Evolutionary conservation across 2,113 vertebrate genomes (phyloP).

Genomic region (Mustela lutreola): DNA sequence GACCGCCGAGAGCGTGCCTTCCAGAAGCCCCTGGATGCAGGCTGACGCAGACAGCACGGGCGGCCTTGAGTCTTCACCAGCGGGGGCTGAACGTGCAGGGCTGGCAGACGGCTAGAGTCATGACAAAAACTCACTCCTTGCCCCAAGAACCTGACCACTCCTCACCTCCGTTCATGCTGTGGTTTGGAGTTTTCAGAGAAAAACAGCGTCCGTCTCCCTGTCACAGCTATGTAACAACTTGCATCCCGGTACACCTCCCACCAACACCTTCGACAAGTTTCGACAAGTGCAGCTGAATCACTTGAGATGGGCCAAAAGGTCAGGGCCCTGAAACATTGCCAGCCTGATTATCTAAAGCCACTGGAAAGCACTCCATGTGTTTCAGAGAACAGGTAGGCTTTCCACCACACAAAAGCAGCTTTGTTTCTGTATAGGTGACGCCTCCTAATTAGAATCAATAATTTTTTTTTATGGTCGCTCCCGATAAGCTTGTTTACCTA

Average conservation of each 20-base stretch:
- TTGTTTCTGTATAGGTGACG: conserved; percentile 85
- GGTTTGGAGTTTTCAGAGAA: conserved; percentile 69
- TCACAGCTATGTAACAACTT: conserved; percentile 73
- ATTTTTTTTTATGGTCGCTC: conserved; percentile 85
- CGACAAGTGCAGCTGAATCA: conserved; percentile 83
- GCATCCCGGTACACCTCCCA: conserved; percentile 75
- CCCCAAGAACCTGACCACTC: conserved; percentile 68
- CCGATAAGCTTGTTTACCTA: conserved; percentile 89
- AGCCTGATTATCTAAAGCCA: conserved; percentile 84
- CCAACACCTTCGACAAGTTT: conserved; percentile 83
- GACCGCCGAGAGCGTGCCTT: conserved; percentile 54
- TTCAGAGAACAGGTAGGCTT: conserved; percentile 80
- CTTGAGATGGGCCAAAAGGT: conserved; percentile 83
- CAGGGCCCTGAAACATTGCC: conserved; percentile 85
- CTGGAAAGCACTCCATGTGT: conserved; percentile 82
- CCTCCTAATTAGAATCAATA: conserved; percentile 88
- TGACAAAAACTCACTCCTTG: conserved; percentile 60
- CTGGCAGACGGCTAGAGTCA: not conserved
- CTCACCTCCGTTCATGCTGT: conserved; percentile 63
- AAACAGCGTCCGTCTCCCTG: conserved; percentile 70
- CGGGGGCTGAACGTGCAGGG: not conserved
- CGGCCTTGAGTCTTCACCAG: conserved; percentile 56
- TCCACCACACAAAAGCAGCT: conserved; percentile 83
- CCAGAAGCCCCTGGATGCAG: conserved; percentile 6
- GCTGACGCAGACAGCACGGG: conserved; percentile 68